These are phyloP conservation scores for Actinemys pallida DNA, from an alignment of 2,113 vertebrate species.

Conservation along the genomic window DNA sequence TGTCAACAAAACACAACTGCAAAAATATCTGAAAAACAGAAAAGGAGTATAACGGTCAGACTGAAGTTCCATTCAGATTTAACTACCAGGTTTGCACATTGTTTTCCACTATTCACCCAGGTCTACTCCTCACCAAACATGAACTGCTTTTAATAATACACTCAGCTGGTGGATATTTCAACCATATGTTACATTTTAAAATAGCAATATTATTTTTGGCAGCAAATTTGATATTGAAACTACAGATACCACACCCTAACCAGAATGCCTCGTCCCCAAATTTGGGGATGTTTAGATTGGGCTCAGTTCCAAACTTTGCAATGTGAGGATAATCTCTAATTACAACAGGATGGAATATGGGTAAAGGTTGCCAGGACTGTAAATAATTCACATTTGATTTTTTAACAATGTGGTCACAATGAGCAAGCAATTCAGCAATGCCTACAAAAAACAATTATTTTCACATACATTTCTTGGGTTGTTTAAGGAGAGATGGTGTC, in stretches of 20 bases:
- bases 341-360: background rate
- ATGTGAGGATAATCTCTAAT: background rate
- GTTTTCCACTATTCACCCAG: background rate
- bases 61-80: background rate
- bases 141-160: background rate
- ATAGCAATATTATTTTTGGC: background rate
- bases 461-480: background rate
- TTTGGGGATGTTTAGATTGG: background rate
- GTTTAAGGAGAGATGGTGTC: background rate
- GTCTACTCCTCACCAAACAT: background rate
- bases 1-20: background rate
- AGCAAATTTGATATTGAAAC: background rate
- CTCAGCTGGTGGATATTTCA: background rate
- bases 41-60: background rate
- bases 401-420: background rate
- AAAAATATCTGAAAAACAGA: background rate
- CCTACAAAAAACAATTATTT: rapidly evolving
- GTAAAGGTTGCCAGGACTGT: rapidly evolving
- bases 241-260: background rate
- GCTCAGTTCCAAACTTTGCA: background rate
- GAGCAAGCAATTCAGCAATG: background rate
- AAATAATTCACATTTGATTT: background rate
- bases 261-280: background rate
- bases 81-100: background rate
- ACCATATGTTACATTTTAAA: background rate